Evolutionary conservation across 2,888 invertebrate species (phyloP).

Genomic region (Athripsodes cinereus): DNA sequence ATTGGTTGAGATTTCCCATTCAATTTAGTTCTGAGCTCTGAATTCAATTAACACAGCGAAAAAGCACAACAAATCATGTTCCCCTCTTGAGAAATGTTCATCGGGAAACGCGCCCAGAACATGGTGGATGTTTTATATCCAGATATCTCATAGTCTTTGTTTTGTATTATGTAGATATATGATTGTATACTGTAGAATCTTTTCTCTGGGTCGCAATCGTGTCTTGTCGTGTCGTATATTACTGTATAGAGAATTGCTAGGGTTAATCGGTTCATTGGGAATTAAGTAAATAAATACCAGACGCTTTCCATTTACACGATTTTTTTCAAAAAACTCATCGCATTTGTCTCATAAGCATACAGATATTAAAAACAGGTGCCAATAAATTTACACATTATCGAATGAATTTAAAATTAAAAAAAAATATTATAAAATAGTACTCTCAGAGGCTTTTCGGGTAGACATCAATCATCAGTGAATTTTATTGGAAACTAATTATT

Average conservation of each 20-base stretch:
- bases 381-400: too few relatives aligned
- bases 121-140: background rate
- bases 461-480: too few relatives aligned
- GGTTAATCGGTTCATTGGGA: background rate
- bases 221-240: background rate
- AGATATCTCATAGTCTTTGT: background rate
- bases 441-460: too few relatives aligned
- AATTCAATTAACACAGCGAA: background rate
- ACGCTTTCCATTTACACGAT: background rate
- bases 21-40: background rate
- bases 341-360: too few relatives aligned
- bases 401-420: too few relatives aligned
- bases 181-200: background rate
- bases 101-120: background rate
- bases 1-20: background rate
- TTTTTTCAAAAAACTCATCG: too few relatives aligned
- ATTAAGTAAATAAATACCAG: background rate
- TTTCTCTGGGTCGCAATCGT: background rate
- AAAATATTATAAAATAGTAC: too few relatives aligned
- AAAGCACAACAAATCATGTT: conserved; percentile 1
- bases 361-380: too few relatives aligned
- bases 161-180: background rate
- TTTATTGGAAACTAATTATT: too few relatives aligned
- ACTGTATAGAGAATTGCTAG: background rate
- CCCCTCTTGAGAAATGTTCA: background rate